These are phyloP conservation scores for Propithecus deckenii DNA, from an alignment of 2,797 vertebrate genomes.

Conservation along the genomic window DNA sequence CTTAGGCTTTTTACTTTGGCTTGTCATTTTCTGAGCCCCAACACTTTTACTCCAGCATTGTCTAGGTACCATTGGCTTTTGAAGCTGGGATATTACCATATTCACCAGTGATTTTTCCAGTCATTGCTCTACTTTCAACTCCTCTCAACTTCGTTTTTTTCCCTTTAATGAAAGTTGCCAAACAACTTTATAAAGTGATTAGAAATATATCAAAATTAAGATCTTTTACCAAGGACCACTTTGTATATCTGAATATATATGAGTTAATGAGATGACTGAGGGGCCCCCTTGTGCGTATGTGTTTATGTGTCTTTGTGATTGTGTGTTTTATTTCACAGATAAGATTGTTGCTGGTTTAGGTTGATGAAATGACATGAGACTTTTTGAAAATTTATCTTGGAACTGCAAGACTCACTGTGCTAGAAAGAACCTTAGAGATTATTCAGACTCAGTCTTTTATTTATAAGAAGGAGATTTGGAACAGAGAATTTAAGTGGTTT, in stretches of 20 bases:
- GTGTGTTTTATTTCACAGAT: background rate
- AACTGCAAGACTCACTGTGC: background rate
- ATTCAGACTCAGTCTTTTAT: background rate
- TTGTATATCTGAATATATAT: background rate
- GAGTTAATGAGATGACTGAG: background rate
- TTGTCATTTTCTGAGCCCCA: background rate
- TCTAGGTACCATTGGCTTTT: background rate
- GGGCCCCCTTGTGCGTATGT: no score
- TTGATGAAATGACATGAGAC: background rate
- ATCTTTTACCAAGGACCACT: background rate
- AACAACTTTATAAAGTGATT: conserved; percentile 11
- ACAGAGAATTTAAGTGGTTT: background rate
- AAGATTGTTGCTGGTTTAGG: background rate
- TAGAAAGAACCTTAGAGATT: conserved; percentile 9
- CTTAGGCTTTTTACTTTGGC: background rate
- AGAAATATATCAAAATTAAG: background rate
- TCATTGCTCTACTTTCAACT: background rate
- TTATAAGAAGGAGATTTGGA: background rate
- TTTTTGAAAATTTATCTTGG: conserved; percentile 12
- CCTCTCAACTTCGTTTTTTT: background rate
- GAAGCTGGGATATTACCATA: background rate
- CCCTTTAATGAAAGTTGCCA: background rate
- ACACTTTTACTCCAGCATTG: background rate
- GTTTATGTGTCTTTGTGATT: background rate
- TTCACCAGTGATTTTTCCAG: background rate